A percentile compares a stretch with the other conserved stretches of the same genome.
phyloP scores from a whole-genome alignment of 1,140 invertebrate species.

The Dryas iulia region DNA sequence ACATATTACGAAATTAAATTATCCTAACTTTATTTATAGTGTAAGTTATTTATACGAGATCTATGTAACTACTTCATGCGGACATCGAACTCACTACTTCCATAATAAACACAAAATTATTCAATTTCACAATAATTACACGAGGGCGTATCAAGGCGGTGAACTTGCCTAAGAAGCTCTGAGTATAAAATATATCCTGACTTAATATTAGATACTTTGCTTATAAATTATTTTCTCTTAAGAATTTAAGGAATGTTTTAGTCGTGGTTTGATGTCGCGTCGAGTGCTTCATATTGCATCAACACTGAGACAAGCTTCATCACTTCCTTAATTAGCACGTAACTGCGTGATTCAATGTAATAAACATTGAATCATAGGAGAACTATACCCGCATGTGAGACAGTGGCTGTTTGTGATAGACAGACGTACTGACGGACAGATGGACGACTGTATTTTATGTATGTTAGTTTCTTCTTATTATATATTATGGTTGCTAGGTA shows the following conservation, averaged over 20 bases:
- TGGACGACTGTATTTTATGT: background rate
- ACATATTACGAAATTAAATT: no score
- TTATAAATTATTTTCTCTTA: background rate
- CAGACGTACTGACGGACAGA: background rate
- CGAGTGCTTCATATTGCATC: background rate
- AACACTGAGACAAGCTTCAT: background rate
- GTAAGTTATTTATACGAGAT: no score
- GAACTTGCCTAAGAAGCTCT: background rate
- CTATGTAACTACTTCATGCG: no score
- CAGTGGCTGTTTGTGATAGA: background rate
- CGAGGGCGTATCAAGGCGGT: background rate
- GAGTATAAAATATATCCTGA: background rate
- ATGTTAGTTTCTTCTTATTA: background rate
- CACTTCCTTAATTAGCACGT: background rate
- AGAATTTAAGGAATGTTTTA: background rate
- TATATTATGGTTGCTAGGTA: no score
- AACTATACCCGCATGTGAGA: background rate
- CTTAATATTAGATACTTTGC: background rate
- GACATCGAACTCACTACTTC: no score
- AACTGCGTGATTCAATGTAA: slow-evolving; percentile 1
- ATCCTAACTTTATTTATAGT: no score
- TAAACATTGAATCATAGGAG: background rate
- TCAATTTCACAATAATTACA: no score
- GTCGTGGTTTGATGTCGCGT: background rate
- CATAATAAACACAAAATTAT: no score